These are phyloP conservation scores for Misgurnus anguillicaudatus DNA, from an alignment of 2,113 vertebrate genomes.

Conservation along the genomic window DNA sequence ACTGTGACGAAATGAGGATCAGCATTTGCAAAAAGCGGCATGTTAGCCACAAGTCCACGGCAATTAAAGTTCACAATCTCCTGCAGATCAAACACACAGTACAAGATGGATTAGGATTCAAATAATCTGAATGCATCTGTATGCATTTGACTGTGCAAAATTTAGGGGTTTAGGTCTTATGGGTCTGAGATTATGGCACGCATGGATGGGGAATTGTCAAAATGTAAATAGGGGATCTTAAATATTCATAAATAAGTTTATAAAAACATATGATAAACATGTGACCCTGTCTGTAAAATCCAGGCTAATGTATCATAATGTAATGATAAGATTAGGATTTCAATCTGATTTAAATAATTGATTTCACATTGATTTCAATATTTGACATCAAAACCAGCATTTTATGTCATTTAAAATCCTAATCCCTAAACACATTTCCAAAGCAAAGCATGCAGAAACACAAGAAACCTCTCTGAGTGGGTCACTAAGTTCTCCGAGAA, in stretches of 20 bases:
- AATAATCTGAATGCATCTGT: not conserved
- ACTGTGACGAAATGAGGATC: conserved; percentile 97
- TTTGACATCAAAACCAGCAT: no score
- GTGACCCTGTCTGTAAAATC: no score
- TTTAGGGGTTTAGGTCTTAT: not conserved
- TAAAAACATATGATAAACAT: no score
- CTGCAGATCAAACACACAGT: conserved; percentile 66
- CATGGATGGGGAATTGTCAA: not conserved
- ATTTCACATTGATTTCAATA: no score
- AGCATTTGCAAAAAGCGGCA: conserved; percentile 95
- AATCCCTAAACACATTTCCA: no score
- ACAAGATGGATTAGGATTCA: not conserved
- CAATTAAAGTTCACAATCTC: conserved; percentile 98
- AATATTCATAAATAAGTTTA: no score
- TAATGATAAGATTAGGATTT: no score
- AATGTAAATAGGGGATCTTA: no score
- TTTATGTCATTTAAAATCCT: no score
- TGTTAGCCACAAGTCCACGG: conserved; percentile 91
- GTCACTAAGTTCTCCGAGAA: conserved; percentile 94
- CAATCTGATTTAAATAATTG: no score
- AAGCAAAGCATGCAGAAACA: not conserved
- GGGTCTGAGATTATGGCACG: not conserved
- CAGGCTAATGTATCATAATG: no score
- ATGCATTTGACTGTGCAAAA: not conserved
- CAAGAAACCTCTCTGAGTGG: conserved; percentile 91